Conservation (phyloP, 2,113 vertebrate genomes). For the Dicerorhinus sumatrensis region DNA sequence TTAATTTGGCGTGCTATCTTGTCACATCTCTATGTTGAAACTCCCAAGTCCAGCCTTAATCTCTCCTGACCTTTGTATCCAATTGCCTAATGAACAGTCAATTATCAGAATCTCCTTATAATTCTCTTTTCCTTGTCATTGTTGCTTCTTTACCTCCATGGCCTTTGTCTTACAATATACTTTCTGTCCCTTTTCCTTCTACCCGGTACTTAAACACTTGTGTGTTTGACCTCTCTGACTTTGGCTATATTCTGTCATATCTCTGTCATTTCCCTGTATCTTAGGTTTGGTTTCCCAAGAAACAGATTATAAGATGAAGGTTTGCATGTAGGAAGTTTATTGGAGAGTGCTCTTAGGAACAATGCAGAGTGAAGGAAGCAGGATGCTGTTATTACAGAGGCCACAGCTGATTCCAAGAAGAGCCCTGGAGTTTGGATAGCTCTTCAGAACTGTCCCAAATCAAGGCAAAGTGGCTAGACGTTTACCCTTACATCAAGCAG, state of each 20-base stretch:
- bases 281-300: neutral
- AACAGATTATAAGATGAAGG: neutral
- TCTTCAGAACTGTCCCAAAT: neutral
- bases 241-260: neutral
- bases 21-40: neutral
- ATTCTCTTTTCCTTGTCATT: neutral
- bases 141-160: neutral
- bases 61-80: neutral
- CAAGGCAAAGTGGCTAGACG: neutral
- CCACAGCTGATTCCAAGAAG: neutral
- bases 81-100: neutral
- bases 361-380: neutral
- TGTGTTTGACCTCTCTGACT: neutral
- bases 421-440: neutral
- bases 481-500: neutral
- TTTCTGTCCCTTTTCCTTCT: neutral
- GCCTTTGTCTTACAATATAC: neutral
- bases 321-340: neutral
- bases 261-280: neutral
- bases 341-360: neutral
- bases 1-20: neutral
- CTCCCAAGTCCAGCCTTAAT: neutral
- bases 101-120: neutral
- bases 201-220: neutral
- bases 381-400: neutral